phyloP scores from a whole-genome alignment of 2,888 invertebrate species.

The Plebejus argus region DNA sequence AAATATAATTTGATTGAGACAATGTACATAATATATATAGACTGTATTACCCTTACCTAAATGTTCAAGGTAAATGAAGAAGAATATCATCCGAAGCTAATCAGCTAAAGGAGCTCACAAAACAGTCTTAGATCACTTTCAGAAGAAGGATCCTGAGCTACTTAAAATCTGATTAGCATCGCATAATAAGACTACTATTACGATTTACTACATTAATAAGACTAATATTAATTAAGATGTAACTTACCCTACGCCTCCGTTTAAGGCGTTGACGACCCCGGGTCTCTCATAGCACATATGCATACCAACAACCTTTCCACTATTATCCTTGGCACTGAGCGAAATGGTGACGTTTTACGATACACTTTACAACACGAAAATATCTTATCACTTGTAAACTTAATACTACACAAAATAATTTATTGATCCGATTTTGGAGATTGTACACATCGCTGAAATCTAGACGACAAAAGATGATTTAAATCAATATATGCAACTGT shows the following conservation, averaged over 20 bases:
- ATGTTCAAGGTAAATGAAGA: neutral
- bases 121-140: neutral
- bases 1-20: neutral
- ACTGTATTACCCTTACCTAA: neutral
- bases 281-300: constrained; percentile 78
- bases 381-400: constrained; percentile 43
- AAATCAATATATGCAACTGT: constrained; percentile 4
- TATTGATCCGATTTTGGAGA: constrained; percentile 19
- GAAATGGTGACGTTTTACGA: constrained; percentile 49
- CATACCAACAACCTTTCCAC: constrained; percentile 67
- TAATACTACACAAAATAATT: constrained; percentile 36
- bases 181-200: neutral
- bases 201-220: no score
- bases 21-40: neutral
- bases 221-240: constrained; percentile 10
- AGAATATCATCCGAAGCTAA: no score
- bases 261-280: constrained; percentile 71
- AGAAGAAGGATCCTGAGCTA: neutral
- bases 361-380: constrained; percentile 45
- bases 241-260: constrained; percentile 72
- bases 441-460: constrained; percentile 22
- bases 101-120: neutral
- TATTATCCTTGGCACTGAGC: constrained; percentile 54
- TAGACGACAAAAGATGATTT: constrained; percentile 13
- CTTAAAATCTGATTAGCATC: neutral